Base-by-base conservation (phyloP, 2,888 invertebrate species). In the Cyclophora albipunctata region DNA sequence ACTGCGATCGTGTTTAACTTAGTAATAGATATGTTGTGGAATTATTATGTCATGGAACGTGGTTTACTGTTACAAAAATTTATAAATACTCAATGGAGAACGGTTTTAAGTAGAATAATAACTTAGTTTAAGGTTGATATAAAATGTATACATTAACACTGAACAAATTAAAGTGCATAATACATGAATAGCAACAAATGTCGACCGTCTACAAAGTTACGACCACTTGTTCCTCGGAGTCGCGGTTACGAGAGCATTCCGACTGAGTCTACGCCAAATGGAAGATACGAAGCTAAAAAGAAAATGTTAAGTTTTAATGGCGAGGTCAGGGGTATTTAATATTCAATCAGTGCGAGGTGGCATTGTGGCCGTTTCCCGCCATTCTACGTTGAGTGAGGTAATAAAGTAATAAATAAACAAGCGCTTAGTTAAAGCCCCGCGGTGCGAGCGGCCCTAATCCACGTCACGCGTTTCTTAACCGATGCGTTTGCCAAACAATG, bases 401-500 rank as follows among this genome's bases (percentile, higher is more conserved):
- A 79, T 81, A 83, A 81, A 76, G 79, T 78, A 73, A 80, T 82
- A 81, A 80, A 83, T 84, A 84, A 81, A 78, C 75, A 81, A 83
- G 79, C 71, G 75, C 74, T 62, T 60, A 64, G 69, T 66, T 64
- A 43, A 42, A 49, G 34, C 45, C 47, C 53, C 43, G 42, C 47
- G 45, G 35, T 3, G n/a, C 7, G 49, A 47, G 47, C 47, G 45
- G 7, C 42, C 45, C 48, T 48, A 48, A 50, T 50, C 50, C 42
- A 46, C 48, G 50, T 47, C 52, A 47, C 50, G 45, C 48, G 40
- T 45, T 42, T 49, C 48, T 45, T 48, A 44, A 44, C 41, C 47
- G 37, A 5, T 45, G 40, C 50, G 37, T 37, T 37, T 37, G 37
- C 20, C 20, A 20, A 20, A 20, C 20, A 20, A 20, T 20, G 1